Base-by-base conservation (phyloP, 1,140 invertebrate species). In the Scaptomyza graminum region DNA sequence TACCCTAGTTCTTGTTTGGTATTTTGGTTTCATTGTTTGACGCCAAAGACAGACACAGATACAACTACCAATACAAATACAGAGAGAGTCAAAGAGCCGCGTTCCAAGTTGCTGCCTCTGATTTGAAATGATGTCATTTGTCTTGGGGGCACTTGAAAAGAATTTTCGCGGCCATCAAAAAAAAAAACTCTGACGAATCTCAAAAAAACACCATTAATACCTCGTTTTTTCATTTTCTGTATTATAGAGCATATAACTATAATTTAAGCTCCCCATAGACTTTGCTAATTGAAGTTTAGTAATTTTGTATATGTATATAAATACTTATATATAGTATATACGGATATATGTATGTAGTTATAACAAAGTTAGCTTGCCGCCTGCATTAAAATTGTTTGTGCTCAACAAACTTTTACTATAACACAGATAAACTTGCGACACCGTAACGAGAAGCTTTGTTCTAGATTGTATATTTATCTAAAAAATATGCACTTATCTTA, bases 91-190 rank as follows among this genome's bases (percentile, higher is more conserved):
- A 6, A 13, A 44, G 61, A 63, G 11, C 16, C 16, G 49, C 18
- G 18, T 0, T 22, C n/a, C n/a, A 22, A 22, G 18, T 22, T 22
- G 18, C 18, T 22, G 18, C 18, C 18, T 22, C 18, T 39, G 44
- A 31, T 60, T 67, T 15, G 22, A 44, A 66, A 71, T 66, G 68
- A 66, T 71, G 62, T 71, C 68, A 71, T 71, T 57, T 71, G 56
- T 31, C 65, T 43, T 54, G 47, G n/a, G 47, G 49, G 18, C 47
- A 61, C 18, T 51, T 51, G n/a, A 41, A 31, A 41, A 41, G n/a
- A 16, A 52, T 37, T 31, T 55, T 31, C 25, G 11, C 15, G 9
- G n/a, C 13, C 11, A 9, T 18, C 37, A 7, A 18, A 44, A 18
- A 7, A 18, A 44, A 18, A 15, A 47, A 60, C 16, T 57, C 41